A percentile compares a stretch with the other conserved stretches of the same genome.
Conservation (phyloP, 2,888 invertebrate genomes). For the Volucella zonaria region DNA sequence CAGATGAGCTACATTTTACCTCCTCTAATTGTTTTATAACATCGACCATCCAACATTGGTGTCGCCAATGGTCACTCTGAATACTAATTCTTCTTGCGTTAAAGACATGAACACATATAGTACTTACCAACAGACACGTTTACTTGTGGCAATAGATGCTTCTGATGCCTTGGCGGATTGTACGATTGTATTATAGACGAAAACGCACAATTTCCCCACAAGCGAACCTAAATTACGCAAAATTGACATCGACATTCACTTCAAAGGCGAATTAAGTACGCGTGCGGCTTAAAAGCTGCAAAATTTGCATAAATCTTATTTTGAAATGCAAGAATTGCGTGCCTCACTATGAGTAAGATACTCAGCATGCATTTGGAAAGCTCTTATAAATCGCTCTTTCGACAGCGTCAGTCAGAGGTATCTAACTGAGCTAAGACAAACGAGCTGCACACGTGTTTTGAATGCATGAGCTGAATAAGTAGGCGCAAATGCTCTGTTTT, state of each 20-base stretch:
- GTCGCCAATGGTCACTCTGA: constrained; percentile 45
- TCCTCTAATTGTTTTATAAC: constrained; percentile 65
- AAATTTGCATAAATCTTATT: constrained; percentile 70
- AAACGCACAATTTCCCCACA: constrained; percentile 66
- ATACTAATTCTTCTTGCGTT: constrained; percentile 58
- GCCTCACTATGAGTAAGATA: constrained; percentile 2
- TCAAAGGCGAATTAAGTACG: constrained; percentile 36
- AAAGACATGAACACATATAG: background rate
- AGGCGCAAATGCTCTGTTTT: constrained; percentile 30
- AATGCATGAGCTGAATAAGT: constrained; percentile 38
- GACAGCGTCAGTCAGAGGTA: constrained; percentile 34
- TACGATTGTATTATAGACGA: constrained; percentile 33
- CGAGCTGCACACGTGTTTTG: constrained; percentile 28
- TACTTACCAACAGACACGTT: too few species aligned
- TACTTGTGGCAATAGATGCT: constrained; percentile 55
- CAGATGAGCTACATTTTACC: constrained; percentile 60
- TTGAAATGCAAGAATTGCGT: constrained; percentile 66
- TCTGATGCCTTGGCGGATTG: constrained; percentile 46
- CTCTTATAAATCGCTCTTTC: constrained; percentile 49
- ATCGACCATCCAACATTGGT: constrained; percentile 49
- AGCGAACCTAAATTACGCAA: constrained; percentile 67
- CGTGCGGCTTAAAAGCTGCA: constrained; percentile 61
- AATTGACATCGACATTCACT: constrained; percentile 60
- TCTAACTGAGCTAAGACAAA: constrained; percentile 28
- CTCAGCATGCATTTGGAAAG: constrained; percentile 51